phyloP scores from a whole-genome alignment of 2,888 invertebrate genomes.

The Drosophila antonietae region DNA sequence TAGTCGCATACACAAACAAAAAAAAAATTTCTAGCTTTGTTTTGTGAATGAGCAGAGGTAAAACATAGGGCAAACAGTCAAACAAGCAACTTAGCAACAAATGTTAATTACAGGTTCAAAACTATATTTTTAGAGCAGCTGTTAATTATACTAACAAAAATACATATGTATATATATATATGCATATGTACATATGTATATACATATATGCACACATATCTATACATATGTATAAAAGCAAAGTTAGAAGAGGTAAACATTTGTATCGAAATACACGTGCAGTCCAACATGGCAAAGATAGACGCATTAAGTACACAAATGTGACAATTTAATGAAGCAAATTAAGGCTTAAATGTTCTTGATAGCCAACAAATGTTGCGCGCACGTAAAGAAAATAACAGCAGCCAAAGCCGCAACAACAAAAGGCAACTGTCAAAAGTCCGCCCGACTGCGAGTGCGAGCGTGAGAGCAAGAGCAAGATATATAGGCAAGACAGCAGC shows the following conservation, averaged over 20 bases:
- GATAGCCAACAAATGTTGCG: constrained; percentile 61
- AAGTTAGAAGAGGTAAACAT: no score
- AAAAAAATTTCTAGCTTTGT: not conserved
- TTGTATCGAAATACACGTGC: constrained; percentile 8
- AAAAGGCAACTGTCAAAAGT: constrained; percentile 37
- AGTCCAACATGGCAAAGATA: not conserved
- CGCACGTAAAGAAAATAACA: constrained; percentile 62
- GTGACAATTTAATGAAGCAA: constrained; percentile 73
- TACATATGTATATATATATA: not conserved
- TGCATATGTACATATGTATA: not conserved
- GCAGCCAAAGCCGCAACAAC: constrained; percentile 25
- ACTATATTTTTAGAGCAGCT: constrained; percentile 47
- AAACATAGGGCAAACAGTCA: constrained; percentile 17
- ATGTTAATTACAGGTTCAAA: constrained; percentile 53
- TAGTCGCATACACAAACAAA: not conserved
- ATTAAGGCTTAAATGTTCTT: constrained; percentile 75
- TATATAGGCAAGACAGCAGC: constrained; percentile 2
- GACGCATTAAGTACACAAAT: constrained; percentile 56
- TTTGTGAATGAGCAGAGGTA: constrained; percentile 28
- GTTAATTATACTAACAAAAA: constrained; percentile 53
- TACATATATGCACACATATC: not conserved
- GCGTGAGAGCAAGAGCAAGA: not conserved
- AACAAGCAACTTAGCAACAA: constrained; percentile 39
- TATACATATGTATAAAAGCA: not conserved
- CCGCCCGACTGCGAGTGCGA: constrained; percentile 6